Percentiles rank a stretch among this genome's conserved stretches.
phyloP scores from a whole-genome alignment of 1,140 invertebrate species.

The Drosophila ironensis region DNA sequence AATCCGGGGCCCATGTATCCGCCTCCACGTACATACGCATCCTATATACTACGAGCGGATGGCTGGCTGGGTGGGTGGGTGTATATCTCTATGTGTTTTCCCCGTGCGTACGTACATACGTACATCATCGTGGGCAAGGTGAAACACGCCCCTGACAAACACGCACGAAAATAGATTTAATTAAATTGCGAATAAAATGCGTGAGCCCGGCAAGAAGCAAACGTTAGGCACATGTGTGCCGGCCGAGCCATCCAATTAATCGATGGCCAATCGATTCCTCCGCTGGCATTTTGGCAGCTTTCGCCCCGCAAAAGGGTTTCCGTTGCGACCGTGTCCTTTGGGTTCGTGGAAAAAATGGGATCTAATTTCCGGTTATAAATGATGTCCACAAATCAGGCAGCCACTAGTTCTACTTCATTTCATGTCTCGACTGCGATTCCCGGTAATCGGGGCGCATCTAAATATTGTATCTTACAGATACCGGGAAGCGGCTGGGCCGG shows the following conservation, averaged over 20 bases:
- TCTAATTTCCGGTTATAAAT: conserved; percentile 54
- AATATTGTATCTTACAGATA: conserved; percentile 28
- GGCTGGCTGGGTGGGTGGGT: conserved; percentile 8
- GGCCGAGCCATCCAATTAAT: conserved; percentile 69
- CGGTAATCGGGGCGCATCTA: conserved; percentile 9
- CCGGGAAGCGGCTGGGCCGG: conserved; percentile 18
- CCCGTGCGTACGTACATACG: too few species aligned
- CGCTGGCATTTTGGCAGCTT: conserved; percentile 1
- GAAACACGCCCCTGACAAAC: conserved; percentile 68
- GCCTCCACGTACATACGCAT: background rate
- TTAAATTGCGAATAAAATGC: conserved; percentile 76
- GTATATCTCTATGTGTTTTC: too few species aligned
- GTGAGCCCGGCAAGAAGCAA: conserved; percentile 4
- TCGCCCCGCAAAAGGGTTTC: conserved; percentile 39
- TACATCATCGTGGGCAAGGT: conserved; percentile 47
- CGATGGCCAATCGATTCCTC: conserved; percentile 63
- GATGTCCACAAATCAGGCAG: background rate
- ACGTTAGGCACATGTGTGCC: conserved; percentile 7
- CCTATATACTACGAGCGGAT: background rate
- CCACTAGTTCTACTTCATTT: conserved; percentile 5
- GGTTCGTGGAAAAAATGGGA: conserved; percentile 19
- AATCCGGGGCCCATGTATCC: conserved; percentile 5
- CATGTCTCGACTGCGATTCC: background rate
- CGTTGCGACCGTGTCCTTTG: conserved; percentile 10
- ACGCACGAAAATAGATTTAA: conserved; percentile 78